These are phyloP conservation scores for Eretmochelys imbricata DNA, from an alignment of 2,113 vertebrate genomes.

Conservation along the genomic window DNA sequence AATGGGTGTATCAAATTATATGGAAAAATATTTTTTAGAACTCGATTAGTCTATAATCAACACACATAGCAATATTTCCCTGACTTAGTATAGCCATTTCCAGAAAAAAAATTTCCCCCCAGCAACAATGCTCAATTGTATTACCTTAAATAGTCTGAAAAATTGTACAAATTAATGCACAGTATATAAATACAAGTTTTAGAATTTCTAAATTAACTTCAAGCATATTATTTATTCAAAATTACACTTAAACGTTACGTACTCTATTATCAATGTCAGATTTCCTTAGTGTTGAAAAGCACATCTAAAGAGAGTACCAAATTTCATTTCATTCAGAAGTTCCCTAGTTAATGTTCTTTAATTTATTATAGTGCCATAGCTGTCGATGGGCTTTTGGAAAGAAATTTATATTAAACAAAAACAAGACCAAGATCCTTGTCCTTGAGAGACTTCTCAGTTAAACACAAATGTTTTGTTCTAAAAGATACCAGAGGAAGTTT, in stretches of 20 bases:
- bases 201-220: neutral
- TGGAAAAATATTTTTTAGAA: neutral
- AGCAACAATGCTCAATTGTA: neutral
- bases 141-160: neutral
- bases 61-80: neutral
- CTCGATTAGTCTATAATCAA: neutral
- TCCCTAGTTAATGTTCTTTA: too few relatives aligned
- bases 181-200: neutral
- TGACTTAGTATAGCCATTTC: neutral
- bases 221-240: neutral
- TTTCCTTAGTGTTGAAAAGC: too few relatives aligned
- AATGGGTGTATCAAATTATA: neutral
- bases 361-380: too few relatives aligned
- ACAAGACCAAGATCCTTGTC: too few relatives aligned
- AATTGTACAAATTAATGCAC: neutral
- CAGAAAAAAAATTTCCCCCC: neutral
- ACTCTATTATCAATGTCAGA: neutral
- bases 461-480: too few relatives aligned
- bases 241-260: neutral
- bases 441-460: too few relatives aligned
- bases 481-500: too few relatives aligned
- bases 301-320: too few relatives aligned
- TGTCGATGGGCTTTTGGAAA: too few relatives aligned
- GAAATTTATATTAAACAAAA: too few relatives aligned
- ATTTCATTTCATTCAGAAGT: too few relatives aligned